A percentile compares a stretch with the other conserved stretches of the same genome.
phyloP scores from a whole-genome alignment of 2,888 invertebrate species.

The Cantharis rustica region DNA sequence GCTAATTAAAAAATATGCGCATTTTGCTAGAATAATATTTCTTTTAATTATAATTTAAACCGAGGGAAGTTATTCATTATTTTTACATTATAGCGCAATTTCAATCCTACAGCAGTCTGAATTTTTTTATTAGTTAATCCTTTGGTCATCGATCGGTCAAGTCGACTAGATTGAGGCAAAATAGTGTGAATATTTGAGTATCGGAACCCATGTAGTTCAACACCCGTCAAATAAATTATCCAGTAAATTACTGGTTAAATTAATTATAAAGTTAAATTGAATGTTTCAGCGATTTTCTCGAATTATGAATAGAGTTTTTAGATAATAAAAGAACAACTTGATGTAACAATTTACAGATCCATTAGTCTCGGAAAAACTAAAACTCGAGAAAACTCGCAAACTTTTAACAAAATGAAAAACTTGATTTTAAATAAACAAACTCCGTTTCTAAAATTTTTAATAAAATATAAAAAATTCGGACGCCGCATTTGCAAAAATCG shows the following conservation, averaged over 20 bases:
- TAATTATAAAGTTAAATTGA: background rate
- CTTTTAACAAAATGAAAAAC: background rate
- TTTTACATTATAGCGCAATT: no score
- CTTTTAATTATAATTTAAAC: no score
- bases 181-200: background rate
- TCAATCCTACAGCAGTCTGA: no score
- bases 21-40: no score
- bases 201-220: background rate
- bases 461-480: no score
- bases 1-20: no score
- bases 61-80: no score
- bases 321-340: background rate
- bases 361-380: background rate
- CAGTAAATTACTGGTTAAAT: background rate
- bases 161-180: background rate
- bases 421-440: background rate
- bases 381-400: background rate
- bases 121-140: background rate
- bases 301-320: background rate
- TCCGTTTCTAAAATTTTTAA: background rate
- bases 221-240: background rate
- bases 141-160: background rate
- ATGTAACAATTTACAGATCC: background rate
- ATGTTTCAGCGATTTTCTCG: background rate
- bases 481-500: background rate